Conservation (phyloP, 2,888 invertebrate species). For the Dryadula phaetusa region DNA sequence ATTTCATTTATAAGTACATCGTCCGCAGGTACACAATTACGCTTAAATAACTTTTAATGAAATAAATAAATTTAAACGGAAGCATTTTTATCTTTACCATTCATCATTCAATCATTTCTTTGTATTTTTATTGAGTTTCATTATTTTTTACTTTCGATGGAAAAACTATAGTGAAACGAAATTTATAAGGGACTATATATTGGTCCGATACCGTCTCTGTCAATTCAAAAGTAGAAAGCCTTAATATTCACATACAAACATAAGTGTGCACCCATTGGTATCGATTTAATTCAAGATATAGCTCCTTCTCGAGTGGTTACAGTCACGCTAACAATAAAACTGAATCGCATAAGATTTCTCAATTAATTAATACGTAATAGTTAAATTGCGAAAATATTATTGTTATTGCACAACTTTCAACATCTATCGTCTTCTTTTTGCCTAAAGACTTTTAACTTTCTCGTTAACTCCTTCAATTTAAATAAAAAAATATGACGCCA, state of each 20-base stretch:
- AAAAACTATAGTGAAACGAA: background rate
- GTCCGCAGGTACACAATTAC: no score
- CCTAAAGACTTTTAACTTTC: slow-evolving; percentile 24
- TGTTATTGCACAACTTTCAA: slow-evolving; percentile 36
- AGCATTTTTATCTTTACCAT: no score
- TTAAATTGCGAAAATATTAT: slow-evolving; percentile 40
- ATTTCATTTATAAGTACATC: no score
- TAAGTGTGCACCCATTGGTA: slow-evolving; percentile 57
- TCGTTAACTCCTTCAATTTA: background rate
- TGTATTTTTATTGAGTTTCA: no score
- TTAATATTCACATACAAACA: slow-evolving; percentile 54
- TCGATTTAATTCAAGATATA: slow-evolving; percentile 59
- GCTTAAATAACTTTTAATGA: no score
- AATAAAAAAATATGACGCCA: slow-evolving; percentile 2
- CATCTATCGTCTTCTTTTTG: slow-evolving; percentile 32
- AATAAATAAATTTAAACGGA: no score
- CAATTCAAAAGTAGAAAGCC: slow-evolving; percentile 66
- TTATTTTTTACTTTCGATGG: background rate
- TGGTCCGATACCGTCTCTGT: background rate
- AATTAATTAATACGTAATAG: slow-evolving; percentile 46
- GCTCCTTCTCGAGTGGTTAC: slow-evolving; percentile 47
- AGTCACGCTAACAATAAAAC: slow-evolving; percentile 50
- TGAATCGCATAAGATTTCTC: slow-evolving; percentile 45
- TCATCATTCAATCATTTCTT: no score
- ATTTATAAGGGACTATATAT: background rate